These are phyloP conservation scores for Clupea harengus DNA, from an alignment of 2,113 vertebrate species.

Conservation along the genomic window DNA sequence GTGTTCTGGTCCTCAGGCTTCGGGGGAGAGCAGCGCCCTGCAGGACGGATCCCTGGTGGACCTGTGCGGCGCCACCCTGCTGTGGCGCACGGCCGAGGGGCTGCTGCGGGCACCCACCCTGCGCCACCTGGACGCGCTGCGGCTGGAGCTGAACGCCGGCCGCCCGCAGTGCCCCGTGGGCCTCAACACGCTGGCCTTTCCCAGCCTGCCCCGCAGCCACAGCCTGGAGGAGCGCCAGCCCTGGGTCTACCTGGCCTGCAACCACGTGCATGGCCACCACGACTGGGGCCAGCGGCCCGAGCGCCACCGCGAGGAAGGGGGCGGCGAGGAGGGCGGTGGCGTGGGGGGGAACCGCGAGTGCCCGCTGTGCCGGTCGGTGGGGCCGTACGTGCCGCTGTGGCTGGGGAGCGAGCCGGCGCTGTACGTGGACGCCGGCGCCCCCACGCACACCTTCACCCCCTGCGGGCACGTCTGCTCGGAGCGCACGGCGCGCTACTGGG, in stretches of 20 bases:
- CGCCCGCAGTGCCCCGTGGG: slow-evolving; percentile 95
- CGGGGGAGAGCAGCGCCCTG: slow-evolving; percentile 88
- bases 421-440: slow-evolving; percentile 90
- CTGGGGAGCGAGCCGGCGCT: slow-evolving; percentile 92
- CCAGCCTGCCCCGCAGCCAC: slow-evolving; percentile 90
- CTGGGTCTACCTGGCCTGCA: slow-evolving; percentile 94
- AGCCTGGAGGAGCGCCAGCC: slow-evolving; percentile 98
- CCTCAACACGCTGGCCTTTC: slow-evolving; percentile 94
- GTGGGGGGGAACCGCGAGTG: slow-evolving; percentile 81
- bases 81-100: slow-evolving; percentile 93
- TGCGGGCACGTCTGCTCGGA: slow-evolving; percentile 97
- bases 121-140: slow-evolving; percentile 93
- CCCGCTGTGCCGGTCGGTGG: slow-evolving; percentile 90
- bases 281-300: slow-evolving; percentile 83
- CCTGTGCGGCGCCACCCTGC: slow-evolving; percentile 92
- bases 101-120: slow-evolving; percentile 87
- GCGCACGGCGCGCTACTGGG: slow-evolving; percentile 92
- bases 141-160: slow-evolving; percentile 94
- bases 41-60: slow-evolving; percentile 96
- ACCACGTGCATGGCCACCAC: slow-evolving; percentile 95
- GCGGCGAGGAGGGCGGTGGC: slow-evolving; percentile 40
- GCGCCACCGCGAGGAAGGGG: slow-evolving; percentile 46
- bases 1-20: not conserved
- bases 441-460: slow-evolving; percentile 89
- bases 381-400: slow-evolving; percentile 96